Evolutionary conservation across 2,888 invertebrate genomes (phyloP), one percentile per base, ranked within the genome.

Genomic region (Melipona bicolor): DNA sequence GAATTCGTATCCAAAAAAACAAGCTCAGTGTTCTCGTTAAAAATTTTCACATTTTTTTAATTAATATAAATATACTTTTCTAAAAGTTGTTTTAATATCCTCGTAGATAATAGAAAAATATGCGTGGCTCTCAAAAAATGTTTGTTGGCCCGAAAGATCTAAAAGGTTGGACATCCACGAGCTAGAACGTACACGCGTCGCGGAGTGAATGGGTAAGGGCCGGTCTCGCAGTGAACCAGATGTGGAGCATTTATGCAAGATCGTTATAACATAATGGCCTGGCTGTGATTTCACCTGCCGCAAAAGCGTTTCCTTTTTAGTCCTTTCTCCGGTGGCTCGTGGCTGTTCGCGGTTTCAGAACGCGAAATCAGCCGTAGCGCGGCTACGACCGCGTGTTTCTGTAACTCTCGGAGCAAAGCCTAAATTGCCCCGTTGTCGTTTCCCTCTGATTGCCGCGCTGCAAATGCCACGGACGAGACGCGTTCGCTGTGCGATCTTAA

Each of bases 161-260:
- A 9, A 11, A 43, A 43, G 43, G 43, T 9, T 43, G 43, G 9
- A 2, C 9, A 43, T 9, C 43, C 9, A 43, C 11, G 21, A 4
- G 19, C 19, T 32, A 21, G 67, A 83, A 52, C 56, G 19, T n/a
- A n/a, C n/a, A 13, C n/a, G 61, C 32, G 27, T 84, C 52, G n/a
- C n/a, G 74, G 67, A 82, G 89, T 86, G 89, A 89, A 89, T 78
- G 89, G 86, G 61, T 75, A 59, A 70, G 59, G 83, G 61, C 70
- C n/a, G 70, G 43, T 36, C 56, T 21, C 59, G 43, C 77, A 52
- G 24, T n/a, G 50, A 61, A 64, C 79, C 87, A 89, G 84, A 89
- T 90, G 85, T 84, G 83, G 80, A 71, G 65, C 81, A 83, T 89
- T 90, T 90, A 89, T 89, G 87, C 90, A 86, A 89, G 86, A 87